Evolutionary conservation across 2,888 invertebrate genomes (phyloP).

Genomic region (Rhyacophila evoluta): DNA sequence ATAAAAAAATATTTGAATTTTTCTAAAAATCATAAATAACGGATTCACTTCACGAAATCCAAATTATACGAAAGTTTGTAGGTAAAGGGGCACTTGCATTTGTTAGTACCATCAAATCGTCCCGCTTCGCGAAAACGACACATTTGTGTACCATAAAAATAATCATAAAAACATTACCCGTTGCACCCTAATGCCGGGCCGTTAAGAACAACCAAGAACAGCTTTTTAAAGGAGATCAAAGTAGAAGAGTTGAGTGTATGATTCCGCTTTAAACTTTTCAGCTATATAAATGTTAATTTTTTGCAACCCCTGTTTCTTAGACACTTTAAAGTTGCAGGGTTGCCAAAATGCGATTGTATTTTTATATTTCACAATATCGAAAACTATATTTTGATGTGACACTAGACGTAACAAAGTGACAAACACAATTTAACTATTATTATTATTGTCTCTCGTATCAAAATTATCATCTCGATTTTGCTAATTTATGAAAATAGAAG

Average conservation of each 20-base stretch:
- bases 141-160: conserved; percentile 54
- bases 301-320: conserved; percentile 29
- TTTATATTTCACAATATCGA: too few relatives aligned
- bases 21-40: background rate
- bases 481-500: too few relatives aligned
- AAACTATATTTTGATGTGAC: too few relatives aligned
- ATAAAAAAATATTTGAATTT: background rate
- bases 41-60: conserved; percentile 15
- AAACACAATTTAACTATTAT: too few relatives aligned
- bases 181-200: conserved; percentile 37
- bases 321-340: background rate
- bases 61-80: background rate
- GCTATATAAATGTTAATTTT: conserved; percentile 49
- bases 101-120: conserved; percentile 34
- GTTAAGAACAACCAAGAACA: conserved; percentile 29
- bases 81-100: conserved; percentile 28
- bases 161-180: conserved; percentile 53
- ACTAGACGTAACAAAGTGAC: too few relatives aligned
- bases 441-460: too few relatives aligned
- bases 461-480: too few relatives aligned
- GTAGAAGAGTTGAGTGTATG: conserved; percentile 47
- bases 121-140: conserved; percentile 42
- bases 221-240: conserved; percentile 49
- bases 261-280: conserved; percentile 40
- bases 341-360: background rate